phyloP scores from a whole-genome alignment of 1,140 invertebrate genomes.

The Glossosoma conforme region DNA sequence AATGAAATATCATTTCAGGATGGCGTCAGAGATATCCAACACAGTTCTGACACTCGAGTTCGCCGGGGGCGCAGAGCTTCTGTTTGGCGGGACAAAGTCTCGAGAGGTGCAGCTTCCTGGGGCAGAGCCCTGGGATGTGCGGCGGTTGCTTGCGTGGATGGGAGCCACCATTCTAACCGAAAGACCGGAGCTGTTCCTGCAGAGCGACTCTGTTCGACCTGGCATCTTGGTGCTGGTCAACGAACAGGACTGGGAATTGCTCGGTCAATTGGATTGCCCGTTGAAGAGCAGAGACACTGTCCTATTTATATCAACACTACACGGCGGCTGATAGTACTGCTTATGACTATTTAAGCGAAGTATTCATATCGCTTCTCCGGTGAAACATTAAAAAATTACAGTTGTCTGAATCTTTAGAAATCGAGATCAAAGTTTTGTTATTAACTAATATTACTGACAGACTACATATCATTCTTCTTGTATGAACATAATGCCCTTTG shows the following conservation, averaged over 20 bases:
- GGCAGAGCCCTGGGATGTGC: conserved; percentile 23
- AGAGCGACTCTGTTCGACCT: conserved; percentile 73
- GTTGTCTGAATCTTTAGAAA: no score
- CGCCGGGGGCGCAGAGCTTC: conserved; percentile 81
- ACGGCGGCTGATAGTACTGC: conserved; percentile 55
- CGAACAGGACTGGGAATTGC: conserved; percentile 88
- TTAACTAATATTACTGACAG: no score
- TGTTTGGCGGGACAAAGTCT: conserved; percentile 79
- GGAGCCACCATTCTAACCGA: conserved; percentile 80
- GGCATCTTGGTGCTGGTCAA: conserved; percentile 91
- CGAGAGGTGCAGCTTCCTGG: conserved; percentile 60
- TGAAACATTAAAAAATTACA: no score
- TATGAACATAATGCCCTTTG: no score
- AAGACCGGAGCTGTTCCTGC: conserved; percentile 83
- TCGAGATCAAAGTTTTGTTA: no score
- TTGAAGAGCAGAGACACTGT: conserved; percentile 49
- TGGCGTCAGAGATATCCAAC: no score
- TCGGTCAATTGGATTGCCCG: conserved; percentile 54
- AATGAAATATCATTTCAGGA: no score
- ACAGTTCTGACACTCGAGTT: conserved; percentile 41
- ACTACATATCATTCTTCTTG: no score
- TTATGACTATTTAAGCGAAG: no score
- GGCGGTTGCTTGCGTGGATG: conserved; percentile 69
- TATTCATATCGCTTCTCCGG: no score
- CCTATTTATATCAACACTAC: conserved; percentile 57